Conservation (phyloP, 2,113 vertebrate genomes). For the Emydocephalus ijimae region DNA sequence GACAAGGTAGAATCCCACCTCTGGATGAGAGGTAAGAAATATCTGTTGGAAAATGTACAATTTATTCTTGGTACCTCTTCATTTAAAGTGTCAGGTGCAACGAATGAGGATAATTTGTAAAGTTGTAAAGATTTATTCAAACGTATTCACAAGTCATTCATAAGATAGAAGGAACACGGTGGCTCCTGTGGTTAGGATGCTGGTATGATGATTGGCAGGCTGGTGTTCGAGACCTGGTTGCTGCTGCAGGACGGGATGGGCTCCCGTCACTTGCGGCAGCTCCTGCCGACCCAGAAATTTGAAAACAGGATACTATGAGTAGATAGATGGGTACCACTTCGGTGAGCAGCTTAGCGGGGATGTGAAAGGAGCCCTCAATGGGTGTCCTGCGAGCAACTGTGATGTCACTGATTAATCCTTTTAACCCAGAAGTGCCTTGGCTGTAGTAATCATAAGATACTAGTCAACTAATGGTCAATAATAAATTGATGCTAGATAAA, state of each 20-base stretch:
- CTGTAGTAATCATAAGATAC: too few relatives aligned
- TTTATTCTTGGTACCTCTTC: too few relatives aligned
- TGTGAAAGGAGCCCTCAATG: neutral
- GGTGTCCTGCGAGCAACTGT: neutral
- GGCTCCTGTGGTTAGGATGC: too few relatives aligned
- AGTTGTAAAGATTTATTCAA: neutral
- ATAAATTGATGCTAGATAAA: too few relatives aligned
- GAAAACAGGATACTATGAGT: neutral
- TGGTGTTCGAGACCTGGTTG: neutral
- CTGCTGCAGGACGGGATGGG: neutral
- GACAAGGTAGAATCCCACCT: too few relatives aligned
- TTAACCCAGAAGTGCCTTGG: neutral
- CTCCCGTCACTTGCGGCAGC: neutral
- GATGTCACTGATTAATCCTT: neutral
- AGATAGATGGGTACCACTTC: neutral
- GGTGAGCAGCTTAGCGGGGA: neutral
- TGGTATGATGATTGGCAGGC: neutral
- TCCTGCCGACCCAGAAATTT: neutral
- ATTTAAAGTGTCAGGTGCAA: too few relatives aligned
- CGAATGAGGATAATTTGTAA: too few relatives aligned
- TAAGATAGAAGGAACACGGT: neutral
- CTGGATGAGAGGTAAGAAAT: neutral
- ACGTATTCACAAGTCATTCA: neutral
- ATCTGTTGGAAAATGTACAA: too few relatives aligned
- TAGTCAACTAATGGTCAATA: too few relatives aligned